A percentile compares a stretch with the other conserved stretches of the same genome.
These are phyloP conservation scores for Platysteira castanea DNA, from an alignment of 2,113 vertebrate genomes.

Conservation along the genomic window DNA sequence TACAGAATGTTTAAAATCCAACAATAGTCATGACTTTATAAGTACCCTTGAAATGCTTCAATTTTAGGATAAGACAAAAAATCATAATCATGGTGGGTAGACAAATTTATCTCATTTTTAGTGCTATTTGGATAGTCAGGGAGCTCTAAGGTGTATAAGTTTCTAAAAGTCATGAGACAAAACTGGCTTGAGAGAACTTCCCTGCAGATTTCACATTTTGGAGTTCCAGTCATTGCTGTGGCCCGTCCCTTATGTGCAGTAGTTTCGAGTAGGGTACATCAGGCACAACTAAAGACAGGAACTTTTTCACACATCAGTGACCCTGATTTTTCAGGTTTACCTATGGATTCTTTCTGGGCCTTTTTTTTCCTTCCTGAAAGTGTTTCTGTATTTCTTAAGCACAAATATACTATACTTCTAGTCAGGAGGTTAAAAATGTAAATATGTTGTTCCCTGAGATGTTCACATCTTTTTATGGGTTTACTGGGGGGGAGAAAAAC, in stretches of 20 bases:
- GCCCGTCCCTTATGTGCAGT: neutral
- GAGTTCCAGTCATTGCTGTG: neutral
- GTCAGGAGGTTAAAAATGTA: neutral
- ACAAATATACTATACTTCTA: neutral
- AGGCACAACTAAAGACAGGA: neutral
- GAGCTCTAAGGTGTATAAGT: neutral
- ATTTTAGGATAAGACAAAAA: neutral
- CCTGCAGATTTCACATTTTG: neutral
- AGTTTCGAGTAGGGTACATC: neutral
- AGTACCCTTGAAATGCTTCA: neutral
- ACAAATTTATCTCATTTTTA: neutral
- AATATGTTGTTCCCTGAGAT: neutral
- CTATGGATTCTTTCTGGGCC: neutral
- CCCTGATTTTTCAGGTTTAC: neutral
- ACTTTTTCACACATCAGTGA: fast-evolving
- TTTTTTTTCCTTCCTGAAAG: neutral
- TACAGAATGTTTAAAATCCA: neutral
- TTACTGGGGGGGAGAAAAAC: neutral
- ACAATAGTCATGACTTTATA: neutral
- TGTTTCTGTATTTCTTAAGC: neutral
- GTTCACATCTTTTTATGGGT: neutral
- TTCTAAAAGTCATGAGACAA: neutral
- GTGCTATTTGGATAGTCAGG: neutral
- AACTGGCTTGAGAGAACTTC: neutral
- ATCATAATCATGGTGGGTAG: too few relatives aligned